A percentile compares a stretch with the other conserved stretches of the same genome.
These are phyloP conservation scores for Helicoverpa assulta DNA, from an alignment of 2,888 invertebrate species.

Conservation along the genomic window DNA sequence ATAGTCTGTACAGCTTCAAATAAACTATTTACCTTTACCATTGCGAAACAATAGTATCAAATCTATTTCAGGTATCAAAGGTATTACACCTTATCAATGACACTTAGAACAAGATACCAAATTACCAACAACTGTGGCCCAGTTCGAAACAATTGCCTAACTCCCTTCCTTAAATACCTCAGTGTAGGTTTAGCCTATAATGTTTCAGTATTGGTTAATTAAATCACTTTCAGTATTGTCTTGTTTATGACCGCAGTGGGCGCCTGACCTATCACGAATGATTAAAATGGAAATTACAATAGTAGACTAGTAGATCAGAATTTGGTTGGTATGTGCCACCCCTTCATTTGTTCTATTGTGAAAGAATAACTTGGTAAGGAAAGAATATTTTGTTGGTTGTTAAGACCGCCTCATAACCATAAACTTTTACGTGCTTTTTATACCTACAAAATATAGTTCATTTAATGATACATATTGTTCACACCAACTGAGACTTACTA, in stretches of 20 bases:
- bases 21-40: not conserved
- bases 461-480: too few relatives aligned
- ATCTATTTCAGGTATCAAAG: not conserved
- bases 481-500: too few relatives aligned
- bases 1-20: not conserved
- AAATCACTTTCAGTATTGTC: conserved; percentile 25
- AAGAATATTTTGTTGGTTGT: too few relatives aligned
- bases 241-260: conserved; percentile 21
- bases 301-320: not conserved
- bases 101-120: conserved; percentile 6
- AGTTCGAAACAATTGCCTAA: conserved; percentile 40
- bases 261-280: conserved; percentile 46
- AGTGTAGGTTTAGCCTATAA: conserved; percentile 13
- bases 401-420: too few relatives aligned
- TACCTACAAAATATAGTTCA: too few relatives aligned
- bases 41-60: not conserved
- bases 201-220: conserved; percentile 14
- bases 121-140: conserved; percentile 1
- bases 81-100: conserved; percentile 15
- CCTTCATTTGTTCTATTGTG: conserved; percentile 11
- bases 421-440: too few relatives aligned
- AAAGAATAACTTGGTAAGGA: not conserved
- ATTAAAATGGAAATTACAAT: conserved; percentile 35
- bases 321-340: not conserved
- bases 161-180: conserved; percentile 27